Base-by-base conservation (phyloP, 2,888 invertebrate genomes). In the Spilarctia lutea region DNA sequence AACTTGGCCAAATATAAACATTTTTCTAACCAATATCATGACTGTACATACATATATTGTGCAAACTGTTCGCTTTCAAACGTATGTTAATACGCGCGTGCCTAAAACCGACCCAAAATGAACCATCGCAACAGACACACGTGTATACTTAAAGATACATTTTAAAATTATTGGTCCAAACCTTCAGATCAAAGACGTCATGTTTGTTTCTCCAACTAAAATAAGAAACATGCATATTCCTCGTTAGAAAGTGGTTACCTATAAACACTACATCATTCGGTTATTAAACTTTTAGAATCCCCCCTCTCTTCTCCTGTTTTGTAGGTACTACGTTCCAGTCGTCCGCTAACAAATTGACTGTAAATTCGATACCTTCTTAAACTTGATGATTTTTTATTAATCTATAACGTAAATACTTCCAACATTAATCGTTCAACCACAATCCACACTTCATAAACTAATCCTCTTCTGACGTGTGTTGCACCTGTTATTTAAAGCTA, bases 1-100 rank as follows among this genome's bases (percentile, higher is more conserved):
- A 94, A 94, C 94, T 94, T 94, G 95, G 92, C 88, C 88, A 91
- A 33, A 13, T n/a, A 68, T 92, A 92, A 91, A 91, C 91, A 90
- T 89, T 88, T 91, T 90, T 88, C 89, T 90, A 82, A 87, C 91
- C 89, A 93, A 89, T 86, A 88, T 87, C 87, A 60, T 60, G 60
- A 13, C 60, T 27, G 27, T 27, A 60, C 11, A 27, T 35, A 35
- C 6, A 4, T 35, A 35, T 35, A 35, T 27, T 27, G 60, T 27
- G 27, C 60, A 60, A 60, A 60, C n/a, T 11, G 3, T 56, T 56
- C n/a, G 87, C 91, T 91, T 92, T 92, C 92, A 91, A 88, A 87
- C 90, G 86, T 85, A 87, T 82, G 84, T 79, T 83, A 83, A 83
- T 83, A 85, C 82, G 89, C 91, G 92, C 92, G 92, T 90, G 91